Evolutionary conservation across 1,140 invertebrate species (phyloP).

Genomic region (Cyrtorhinus lividipennis): DNA sequence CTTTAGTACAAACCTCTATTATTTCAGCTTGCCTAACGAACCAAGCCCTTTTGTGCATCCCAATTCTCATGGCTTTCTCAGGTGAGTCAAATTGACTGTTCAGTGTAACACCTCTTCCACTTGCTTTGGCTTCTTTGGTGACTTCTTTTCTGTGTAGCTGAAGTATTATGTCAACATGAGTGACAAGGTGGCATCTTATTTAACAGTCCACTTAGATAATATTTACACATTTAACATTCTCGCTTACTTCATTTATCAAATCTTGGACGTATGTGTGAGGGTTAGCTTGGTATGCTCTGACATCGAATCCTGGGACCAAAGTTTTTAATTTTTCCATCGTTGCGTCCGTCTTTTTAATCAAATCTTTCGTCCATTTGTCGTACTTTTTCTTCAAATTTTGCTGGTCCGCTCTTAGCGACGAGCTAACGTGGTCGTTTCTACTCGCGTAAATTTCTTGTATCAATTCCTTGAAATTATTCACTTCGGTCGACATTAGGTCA

Average conservation of each 20-base stretch:
- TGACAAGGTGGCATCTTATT: too few relatives aligned
- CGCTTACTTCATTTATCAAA: not conserved
- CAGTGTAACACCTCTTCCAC: too few relatives aligned
- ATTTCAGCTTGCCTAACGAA: not conserved
- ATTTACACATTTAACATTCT: not conserved
- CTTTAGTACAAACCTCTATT: not conserved
- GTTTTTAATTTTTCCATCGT: not conserved
- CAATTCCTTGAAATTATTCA: not conserved
- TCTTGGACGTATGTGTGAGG: not conserved
- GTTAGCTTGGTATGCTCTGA: not conserved
- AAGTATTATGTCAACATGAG: too few relatives aligned
- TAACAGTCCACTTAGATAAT: not conserved
- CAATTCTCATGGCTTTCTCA: not conserved
- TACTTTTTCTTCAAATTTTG: not conserved
- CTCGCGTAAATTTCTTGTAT: not conserved
- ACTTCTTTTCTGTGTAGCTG: too few relatives aligned
- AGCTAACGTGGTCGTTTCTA: not conserved
- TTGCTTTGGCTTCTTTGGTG: too few relatives aligned
- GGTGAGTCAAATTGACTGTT: too few relatives aligned
- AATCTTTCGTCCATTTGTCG: not conserved
- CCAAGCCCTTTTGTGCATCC: not conserved
- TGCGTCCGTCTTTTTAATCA: not conserved
- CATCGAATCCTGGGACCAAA: not conserved
- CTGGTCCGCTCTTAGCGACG: not conserved
- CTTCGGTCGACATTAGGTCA: not conserved